Conservation (phyloP, 2,888 invertebrate species). For the Plagodis pulveraria region DNA sequence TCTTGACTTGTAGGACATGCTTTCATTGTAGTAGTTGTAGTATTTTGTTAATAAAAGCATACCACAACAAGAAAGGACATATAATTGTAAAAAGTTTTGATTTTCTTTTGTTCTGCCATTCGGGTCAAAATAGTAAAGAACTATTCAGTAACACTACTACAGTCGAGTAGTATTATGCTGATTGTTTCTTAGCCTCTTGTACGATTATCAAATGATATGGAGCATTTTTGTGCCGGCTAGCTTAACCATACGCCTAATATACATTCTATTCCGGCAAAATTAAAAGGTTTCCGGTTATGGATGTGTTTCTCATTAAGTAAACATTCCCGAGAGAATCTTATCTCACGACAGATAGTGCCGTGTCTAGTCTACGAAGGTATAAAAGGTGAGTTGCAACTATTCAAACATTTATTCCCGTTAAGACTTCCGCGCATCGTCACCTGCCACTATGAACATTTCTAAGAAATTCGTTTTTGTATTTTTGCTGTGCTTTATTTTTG, state of each 20-base stretch:
- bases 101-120: too few relatives aligned
- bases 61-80: too few relatives aligned
- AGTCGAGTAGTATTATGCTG: too few relatives aligned
- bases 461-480: conserved; percentile 52
- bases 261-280: conserved; percentile 45
- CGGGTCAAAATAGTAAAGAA: too few relatives aligned
- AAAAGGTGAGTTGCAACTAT: conserved; percentile 63
- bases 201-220: too few relatives aligned
- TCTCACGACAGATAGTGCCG: conserved; percentile 71
- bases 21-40: too few relatives aligned
- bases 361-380: conserved; percentile 57
- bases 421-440: conserved; percentile 41
- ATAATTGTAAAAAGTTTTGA: too few relatives aligned
- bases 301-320: conserved; percentile 75
- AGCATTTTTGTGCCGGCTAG: too few relatives aligned
- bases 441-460: conserved; percentile 50
- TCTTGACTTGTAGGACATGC: too few relatives aligned
- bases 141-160: too few relatives aligned
- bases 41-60: too few relatives aligned
- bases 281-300: conserved; percentile 56
- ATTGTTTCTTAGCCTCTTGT: too few relatives aligned
- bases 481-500: conserved; percentile 47
- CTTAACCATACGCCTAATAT: background rate
- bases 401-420: conserved; percentile 66
- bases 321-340: conserved; percentile 76